Conservation (phyloP, 92 coral and sea anemone genomes). For the Ricordea florida region DNA sequence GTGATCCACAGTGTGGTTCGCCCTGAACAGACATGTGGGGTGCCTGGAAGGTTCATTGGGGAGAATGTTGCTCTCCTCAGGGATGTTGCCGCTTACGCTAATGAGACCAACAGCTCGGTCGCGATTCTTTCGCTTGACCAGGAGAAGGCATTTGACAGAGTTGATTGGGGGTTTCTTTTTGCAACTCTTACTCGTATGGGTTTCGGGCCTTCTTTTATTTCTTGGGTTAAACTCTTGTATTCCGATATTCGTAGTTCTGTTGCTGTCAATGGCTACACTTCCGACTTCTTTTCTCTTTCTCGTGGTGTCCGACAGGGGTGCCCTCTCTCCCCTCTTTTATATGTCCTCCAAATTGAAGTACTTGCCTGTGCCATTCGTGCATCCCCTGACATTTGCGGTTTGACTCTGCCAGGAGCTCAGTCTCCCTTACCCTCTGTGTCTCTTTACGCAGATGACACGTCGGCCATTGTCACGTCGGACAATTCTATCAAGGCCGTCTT, state of each 20-base stretch:
- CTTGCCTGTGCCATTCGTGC: constrained; percentile 41
- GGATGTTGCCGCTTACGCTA: constrained; percentile 6
- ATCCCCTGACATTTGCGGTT: constrained; percentile 12
- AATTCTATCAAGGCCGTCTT: constrained; percentile 13
- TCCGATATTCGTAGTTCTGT: constrained; percentile 29
- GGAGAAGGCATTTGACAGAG: constrained; percentile 62
- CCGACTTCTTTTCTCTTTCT: constrained; percentile 17
- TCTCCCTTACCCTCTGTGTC: not conserved
- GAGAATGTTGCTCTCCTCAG: constrained; percentile 43
- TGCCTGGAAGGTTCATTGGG: constrained; percentile 50
- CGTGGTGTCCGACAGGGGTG: constrained; percentile 74
- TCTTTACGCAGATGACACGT: constrained; percentile 62
- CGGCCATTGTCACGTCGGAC: constrained; percentile 32
- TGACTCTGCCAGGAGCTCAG: not conserved
- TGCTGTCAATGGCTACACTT: constrained; percentile 36
- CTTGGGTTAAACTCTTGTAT: constrained; percentile 49
- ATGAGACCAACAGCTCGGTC: not conserved
- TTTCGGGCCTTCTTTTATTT: constrained; percentile 45
- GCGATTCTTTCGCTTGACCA: constrained; percentile 58
- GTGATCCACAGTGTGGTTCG: constrained; percentile 20
- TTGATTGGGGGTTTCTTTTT: constrained; percentile 56
- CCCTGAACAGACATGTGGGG: constrained; percentile 55
- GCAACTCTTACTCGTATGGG: constrained; percentile 15
- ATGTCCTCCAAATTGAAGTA: constrained; percentile 31
- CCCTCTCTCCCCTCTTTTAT: constrained; percentile 45